A percentile compares a stretch with the other conserved stretches of the same genome.
Conservation (phyloP, 2,888 invertebrate species). For the Diaphora mendica region DNA sequence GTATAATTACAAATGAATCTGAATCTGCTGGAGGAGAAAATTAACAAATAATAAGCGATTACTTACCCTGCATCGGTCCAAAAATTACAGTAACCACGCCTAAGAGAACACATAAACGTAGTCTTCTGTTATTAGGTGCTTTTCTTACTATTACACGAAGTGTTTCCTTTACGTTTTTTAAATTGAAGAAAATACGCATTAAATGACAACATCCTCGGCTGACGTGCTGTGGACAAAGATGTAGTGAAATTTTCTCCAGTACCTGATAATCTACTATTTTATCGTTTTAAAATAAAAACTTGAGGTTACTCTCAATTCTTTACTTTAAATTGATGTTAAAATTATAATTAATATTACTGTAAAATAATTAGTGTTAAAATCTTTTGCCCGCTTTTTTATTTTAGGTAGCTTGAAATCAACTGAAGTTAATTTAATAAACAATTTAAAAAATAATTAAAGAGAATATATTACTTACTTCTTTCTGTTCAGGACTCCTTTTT, state of each 20-base stretch:
- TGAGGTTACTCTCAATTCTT: neutral
- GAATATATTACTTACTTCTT: slow-evolving; percentile 58
- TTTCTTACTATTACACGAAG: slow-evolving; percentile 78
- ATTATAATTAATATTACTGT: neutral
- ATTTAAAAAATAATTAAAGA: neutral
- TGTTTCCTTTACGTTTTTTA: slow-evolving; percentile 76
- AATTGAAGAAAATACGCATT: slow-evolving; percentile 69
- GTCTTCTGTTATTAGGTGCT: slow-evolving; percentile 72
- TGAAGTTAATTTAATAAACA: too few species aligned
- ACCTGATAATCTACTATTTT: neutral
- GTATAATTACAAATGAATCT: too few species aligned
- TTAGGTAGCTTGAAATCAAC: too few species aligned
- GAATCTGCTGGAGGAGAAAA: neutral
- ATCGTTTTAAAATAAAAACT: too few species aligned
- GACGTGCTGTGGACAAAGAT: slow-evolving; percentile 62
- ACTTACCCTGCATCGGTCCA: slow-evolving; percentile 84
- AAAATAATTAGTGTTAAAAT: neutral
- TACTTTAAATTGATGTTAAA: neutral
- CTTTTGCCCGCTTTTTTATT: too few species aligned
- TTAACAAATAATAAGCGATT: neutral
- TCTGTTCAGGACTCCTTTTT: slow-evolving; percentile 67
- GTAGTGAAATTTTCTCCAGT: too few species aligned
- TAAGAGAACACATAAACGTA: slow-evolving; percentile 73
- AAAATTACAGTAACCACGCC: slow-evolving; percentile 77
- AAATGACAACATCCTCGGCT: slow-evolving; percentile 63